These are phyloP conservation scores for Melanaphis sacchari DNA, from an alignment of 1,140 invertebrate genomes.

Conservation along the genomic window DNA sequence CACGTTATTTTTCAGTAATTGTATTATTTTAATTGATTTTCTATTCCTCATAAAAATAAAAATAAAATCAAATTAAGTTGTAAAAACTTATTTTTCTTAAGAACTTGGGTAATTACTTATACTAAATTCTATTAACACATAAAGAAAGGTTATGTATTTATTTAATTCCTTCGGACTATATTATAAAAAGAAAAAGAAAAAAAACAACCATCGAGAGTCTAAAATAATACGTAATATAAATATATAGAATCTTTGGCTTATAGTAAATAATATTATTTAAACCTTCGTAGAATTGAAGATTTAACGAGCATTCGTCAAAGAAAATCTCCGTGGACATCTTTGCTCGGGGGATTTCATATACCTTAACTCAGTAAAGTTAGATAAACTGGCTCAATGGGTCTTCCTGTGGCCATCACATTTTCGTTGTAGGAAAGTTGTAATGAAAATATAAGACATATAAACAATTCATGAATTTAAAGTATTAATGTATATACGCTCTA, in stretches of 20 bases:
- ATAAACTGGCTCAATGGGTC: conserved; percentile 24
- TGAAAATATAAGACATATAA: conserved; percentile 37
- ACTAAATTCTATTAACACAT: neutral
- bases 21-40: no score
- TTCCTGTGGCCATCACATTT: conserved; percentile 18
- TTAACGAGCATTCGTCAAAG: conserved; percentile 5
- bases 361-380: neutral
- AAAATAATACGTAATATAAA: neutral
- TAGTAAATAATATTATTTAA: conserved; percentile 33
- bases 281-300: conserved; percentile 7
- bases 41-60: no score
- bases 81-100: neutral
- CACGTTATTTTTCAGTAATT: no score
- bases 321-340: conserved; percentile 31
- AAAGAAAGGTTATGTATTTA: neutral
- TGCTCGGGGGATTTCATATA: neutral
- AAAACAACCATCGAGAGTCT: neutral
- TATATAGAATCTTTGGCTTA: neutral
- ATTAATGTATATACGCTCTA: neutral
- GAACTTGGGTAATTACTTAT: neutral
- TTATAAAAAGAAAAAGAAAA: neutral
- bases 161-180: neutral
- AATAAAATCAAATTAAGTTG: neutral
- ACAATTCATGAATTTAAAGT: conserved; percentile 50
- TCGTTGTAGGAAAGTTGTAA: neutral